phyloP scores from a whole-genome alignment of 2,888 invertebrate species.

The Archips crataeganus region DNA sequence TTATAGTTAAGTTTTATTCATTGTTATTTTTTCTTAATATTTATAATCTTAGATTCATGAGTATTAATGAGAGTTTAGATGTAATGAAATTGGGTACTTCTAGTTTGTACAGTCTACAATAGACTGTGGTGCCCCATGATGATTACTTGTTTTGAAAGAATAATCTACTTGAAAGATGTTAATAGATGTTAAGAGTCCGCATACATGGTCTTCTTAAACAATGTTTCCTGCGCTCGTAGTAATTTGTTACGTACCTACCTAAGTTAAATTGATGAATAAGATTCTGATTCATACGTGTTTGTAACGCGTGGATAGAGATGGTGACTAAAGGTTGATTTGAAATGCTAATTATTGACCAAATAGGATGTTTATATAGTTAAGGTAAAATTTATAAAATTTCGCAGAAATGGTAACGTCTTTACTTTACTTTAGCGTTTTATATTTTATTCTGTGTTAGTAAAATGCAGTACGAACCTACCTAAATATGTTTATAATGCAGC shows the following conservation, averaged over 20 bases:
- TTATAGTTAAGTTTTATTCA: no score
- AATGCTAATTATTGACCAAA: slow-evolving; percentile 32
- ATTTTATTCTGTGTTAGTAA: no score
- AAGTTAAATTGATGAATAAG: slow-evolving; percentile 21
- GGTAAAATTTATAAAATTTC: neutral
- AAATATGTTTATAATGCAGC: neutral
- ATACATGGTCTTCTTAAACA: neutral
- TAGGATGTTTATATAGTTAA: neutral
- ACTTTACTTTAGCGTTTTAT: no score
- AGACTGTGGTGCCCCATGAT: no score
- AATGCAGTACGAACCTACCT: neutral
- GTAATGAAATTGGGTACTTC: no score
- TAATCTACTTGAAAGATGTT: no score
- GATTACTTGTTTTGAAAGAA: no score
- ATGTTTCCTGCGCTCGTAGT: neutral
- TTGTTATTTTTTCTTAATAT: no score
- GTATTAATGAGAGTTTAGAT: no score
- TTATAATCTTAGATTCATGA: no score
- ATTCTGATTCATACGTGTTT: slow-evolving; percentile 37
- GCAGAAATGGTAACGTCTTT: neutral
- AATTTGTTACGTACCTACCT: slow-evolving; percentile 12
- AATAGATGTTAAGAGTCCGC: no score
- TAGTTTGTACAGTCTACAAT: no score
- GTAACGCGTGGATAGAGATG: slow-evolving; percentile 16
- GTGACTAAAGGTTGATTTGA: slow-evolving; percentile 32